A percentile compares a stretch with the other conserved stretches of the same genome.
Conservation (phyloP, 2,888 invertebrate species). For the Arrhopalites spinosus region DNA sequence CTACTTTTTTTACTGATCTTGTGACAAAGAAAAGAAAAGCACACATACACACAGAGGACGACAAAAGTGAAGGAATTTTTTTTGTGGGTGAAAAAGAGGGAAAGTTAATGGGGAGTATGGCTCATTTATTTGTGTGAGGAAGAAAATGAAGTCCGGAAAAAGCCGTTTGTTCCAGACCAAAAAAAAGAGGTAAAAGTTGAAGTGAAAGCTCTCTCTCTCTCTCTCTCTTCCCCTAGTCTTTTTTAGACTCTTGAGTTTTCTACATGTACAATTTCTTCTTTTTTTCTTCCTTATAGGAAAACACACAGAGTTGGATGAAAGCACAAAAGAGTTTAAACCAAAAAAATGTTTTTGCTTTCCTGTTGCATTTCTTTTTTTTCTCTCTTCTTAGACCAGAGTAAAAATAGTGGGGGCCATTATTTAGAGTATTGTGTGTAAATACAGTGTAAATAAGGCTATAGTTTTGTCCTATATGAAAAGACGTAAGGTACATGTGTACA, state of each 20-base stretch:
- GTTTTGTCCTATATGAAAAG: not conserved
- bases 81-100: not conserved
- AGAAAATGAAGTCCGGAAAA: constrained; percentile 15
- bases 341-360: not conserved
- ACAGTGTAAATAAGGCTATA: constrained; percentile 11
- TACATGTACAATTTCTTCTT: not conserved
- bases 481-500: too few relatives aligned
- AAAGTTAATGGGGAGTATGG: constrained; percentile 4
- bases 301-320: too few relatives aligned
- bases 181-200: not conserved
- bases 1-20: too few relatives aligned
- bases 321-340: not conserved
- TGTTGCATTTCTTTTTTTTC: constrained; percentile 5
- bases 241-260: not conserved
- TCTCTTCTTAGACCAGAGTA: not conserved
- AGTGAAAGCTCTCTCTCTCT: not conserved
- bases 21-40: too few relatives aligned
- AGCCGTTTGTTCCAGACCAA: not conserved
- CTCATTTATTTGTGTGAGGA: constrained; percentile 12
- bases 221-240: not conserved
- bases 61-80: not conserved
- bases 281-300: too few relatives aligned
- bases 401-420: constrained; percentile 1
- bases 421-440: constrained; percentile 18
- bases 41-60: too few relatives aligned